phyloP scores from a whole-genome alignment of 2,888 invertebrate species.

The Cheilosia urbana region DNA sequence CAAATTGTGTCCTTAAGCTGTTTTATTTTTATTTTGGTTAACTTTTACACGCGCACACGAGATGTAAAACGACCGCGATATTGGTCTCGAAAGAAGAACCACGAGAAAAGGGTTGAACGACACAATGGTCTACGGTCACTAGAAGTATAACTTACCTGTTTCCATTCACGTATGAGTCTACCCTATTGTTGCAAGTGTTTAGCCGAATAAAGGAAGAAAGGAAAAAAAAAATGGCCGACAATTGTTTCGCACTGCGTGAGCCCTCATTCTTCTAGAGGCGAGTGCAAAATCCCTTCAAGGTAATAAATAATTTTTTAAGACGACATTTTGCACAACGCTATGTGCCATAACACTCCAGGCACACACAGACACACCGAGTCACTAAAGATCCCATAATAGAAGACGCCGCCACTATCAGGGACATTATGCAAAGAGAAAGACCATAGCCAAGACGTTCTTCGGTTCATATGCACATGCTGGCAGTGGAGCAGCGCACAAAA shows the following conservation, averaged over 20 bases:
- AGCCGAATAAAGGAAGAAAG: conserved; percentile 1
- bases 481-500: conserved; percentile 19
- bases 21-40: conserved; percentile 4
- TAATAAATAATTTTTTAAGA: conserved; percentile 74
- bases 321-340: conserved; percentile 70
- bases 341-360: conserved; percentile 58
- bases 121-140: conserved; percentile 33
- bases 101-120: conserved; percentile 19
- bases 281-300: conserved; percentile 63
- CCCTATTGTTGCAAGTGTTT: conserved; percentile 49
- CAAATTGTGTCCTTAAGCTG: no score
- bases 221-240: conserved; percentile 59
- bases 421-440: conserved; percentile 58
- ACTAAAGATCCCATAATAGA: conserved; percentile 38
- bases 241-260: conserved; percentile 74
- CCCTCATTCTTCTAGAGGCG: conserved; percentile 39
- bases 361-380: conserved; percentile 3
- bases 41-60: conserved; percentile 34
- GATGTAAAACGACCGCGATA: conserved; percentile 27
- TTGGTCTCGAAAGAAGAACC: conserved; percentile 16
- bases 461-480: conserved; percentile 11
- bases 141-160: conserved; percentile 29
- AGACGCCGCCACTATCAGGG: conserved; percentile 45
- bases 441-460: conserved; percentile 43
- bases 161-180: conserved; percentile 38